phyloP scores from a whole-genome alignment of 2,888 invertebrate genomes.

The Metalampra italica region DNA sequence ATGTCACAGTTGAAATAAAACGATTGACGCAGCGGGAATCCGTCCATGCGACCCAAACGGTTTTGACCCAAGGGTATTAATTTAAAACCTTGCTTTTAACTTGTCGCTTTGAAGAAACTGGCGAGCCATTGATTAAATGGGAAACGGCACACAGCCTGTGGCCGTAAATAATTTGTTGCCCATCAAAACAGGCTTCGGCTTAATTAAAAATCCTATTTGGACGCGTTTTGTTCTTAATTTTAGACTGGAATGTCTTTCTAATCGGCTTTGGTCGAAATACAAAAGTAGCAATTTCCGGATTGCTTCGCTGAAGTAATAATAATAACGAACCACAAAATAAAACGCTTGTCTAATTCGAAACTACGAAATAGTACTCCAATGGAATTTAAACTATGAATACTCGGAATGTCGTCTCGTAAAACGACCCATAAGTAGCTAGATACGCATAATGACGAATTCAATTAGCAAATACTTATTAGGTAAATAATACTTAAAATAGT shows the following conservation, averaged over 20 bases:
- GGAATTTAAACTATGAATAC: too few species aligned
- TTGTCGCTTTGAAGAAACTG: constrained; percentile 8
- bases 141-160: constrained; percentile 9
- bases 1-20: not conserved
- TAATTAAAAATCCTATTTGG: constrained; percentile 10
- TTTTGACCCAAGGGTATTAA: not conserved
- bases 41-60: not conserved
- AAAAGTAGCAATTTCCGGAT: too few species aligned
- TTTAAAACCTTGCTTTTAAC: not conserved
- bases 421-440: too few species aligned
- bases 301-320: too few species aligned
- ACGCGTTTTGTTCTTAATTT: not conserved
- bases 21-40: not conserved
- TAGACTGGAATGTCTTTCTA: not conserved
- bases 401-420: too few species aligned
- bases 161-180: constrained; percentile 20
- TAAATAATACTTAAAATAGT: too few species aligned
- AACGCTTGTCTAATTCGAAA: too few species aligned
- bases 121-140: constrained; percentile 21
- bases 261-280: not conserved
- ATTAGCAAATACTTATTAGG: too few species aligned
- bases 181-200: constrained; percentile 15
- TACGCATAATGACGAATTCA: too few species aligned
- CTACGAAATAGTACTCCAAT: too few species aligned
- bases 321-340: too few species aligned